Percentiles rank a stretch among this genome's conserved stretches.
Conservation (phyloP, 2,888 invertebrate species). For the Acanthopleura granulata region DNA sequence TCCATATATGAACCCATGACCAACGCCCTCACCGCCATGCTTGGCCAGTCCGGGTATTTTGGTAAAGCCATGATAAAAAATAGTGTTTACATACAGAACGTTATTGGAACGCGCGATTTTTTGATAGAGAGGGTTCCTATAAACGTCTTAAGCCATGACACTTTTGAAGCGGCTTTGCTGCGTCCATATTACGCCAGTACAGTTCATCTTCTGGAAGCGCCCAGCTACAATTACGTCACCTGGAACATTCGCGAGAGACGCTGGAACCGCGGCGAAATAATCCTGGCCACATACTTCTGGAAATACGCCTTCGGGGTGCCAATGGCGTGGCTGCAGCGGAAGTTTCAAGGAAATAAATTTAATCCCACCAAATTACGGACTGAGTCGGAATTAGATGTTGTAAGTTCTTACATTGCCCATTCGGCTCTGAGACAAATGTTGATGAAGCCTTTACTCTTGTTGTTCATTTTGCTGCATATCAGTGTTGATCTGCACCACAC, state of each 20-base stretch:
- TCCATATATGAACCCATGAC: slow-evolving; percentile 57
- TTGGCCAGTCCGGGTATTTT: slow-evolving; percentile 56
- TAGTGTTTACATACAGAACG: slow-evolving; percentile 53
- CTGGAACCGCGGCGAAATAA: slow-evolving; percentile 59
- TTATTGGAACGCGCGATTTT: slow-evolving; percentile 51
- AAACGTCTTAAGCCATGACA: slow-evolving; percentile 61
- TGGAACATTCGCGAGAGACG: slow-evolving; percentile 59
- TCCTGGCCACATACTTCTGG: slow-evolving; percentile 59
- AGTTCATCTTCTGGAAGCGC: slow-evolving; percentile 50
- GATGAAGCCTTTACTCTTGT: slow-evolving; percentile 56
- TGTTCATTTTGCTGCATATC: slow-evolving; percentile 53
- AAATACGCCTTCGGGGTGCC: slow-evolving; percentile 48
- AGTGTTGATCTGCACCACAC: slow-evolving; percentile 46
- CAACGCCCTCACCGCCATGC: slow-evolving; percentile 50
- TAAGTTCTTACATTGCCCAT: slow-evolving; percentile 58
- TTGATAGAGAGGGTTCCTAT: slow-evolving; percentile 57
- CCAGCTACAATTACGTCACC: slow-evolving; percentile 56
- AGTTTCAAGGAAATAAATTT: slow-evolving; percentile 51
- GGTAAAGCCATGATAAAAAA: slow-evolving; percentile 61
- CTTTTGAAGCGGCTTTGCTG: slow-evolving; percentile 58
- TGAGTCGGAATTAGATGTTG: slow-evolving; percentile 51
- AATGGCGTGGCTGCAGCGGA: slow-evolving; percentile 51
- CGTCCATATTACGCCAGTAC: slow-evolving; percentile 54
- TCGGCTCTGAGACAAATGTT: slow-evolving; percentile 57
- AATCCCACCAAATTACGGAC: slow-evolving; percentile 53